Evolutionary conservation across 2,113 vertebrate genomes (phyloP).

Genomic region (Syngnathus typhle): DNA sequence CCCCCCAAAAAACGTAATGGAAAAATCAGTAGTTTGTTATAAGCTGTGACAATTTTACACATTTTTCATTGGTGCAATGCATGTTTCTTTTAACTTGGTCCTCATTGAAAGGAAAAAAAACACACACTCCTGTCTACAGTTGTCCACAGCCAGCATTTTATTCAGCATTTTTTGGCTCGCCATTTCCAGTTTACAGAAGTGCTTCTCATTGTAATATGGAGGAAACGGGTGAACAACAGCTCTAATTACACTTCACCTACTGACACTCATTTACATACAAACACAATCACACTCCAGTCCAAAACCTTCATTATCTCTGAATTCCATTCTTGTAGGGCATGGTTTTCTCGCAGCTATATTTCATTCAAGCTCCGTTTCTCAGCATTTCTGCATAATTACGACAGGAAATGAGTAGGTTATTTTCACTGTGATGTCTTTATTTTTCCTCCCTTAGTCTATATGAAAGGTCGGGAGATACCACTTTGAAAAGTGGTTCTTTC

Average conservation of each 20-base stretch:
- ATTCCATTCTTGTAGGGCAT: slow-evolving; percentile 45
- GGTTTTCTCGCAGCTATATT: slow-evolving; percentile 48
- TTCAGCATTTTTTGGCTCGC: slow-evolving; percentile 36
- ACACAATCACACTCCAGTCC: slow-evolving; percentile 56
- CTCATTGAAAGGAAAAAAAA: too few species aligned
- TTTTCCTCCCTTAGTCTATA: slow-evolving; percentile 4
- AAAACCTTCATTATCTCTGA: slow-evolving; percentile 52
- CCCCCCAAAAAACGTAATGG: too few species aligned
- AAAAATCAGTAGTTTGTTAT: too few species aligned
- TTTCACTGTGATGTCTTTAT: slow-evolving; percentile 14
- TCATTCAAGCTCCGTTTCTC: slow-evolving; percentile 45
- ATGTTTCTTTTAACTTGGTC: too few species aligned
- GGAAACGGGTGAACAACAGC: slow-evolving; percentile 59
- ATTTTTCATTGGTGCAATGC: too few species aligned
- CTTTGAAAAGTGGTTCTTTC: not conserved
- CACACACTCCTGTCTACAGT: not conserved
- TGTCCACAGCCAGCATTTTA: slow-evolving; percentile 11
- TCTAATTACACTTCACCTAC: slow-evolving; percentile 65
- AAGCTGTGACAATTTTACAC: too few species aligned
- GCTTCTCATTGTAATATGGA: slow-evolving; percentile 42
- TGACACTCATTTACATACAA: slow-evolving; percentile 66
- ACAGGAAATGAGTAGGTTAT: slow-evolving; percentile 10
- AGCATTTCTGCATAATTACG: slow-evolving; percentile 34
- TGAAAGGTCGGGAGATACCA: not conserved
- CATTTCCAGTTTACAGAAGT: slow-evolving; percentile 42